Evolutionary conservation across 2,888 invertebrate species (phyloP), one percentile per base, ranked within the genome.

Genomic region (Epinotia brunnichana): DNA sequence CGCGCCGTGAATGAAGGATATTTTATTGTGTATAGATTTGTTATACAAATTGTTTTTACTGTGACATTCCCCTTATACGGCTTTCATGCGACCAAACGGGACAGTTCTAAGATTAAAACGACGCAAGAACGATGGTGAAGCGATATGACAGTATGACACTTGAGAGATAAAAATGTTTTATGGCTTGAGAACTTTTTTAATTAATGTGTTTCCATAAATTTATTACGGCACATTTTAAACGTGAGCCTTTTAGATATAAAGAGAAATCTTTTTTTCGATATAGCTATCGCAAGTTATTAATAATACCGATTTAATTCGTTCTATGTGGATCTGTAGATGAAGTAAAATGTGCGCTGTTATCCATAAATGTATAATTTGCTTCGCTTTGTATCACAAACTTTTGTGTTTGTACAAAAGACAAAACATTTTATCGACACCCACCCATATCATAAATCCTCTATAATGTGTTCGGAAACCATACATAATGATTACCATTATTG

Each of bases 111-210:
- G 54, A 62, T 61, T 48, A 62, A 69, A 62, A 56, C 61, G 62
- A 35, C 44, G 54, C 24, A 39, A 70, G 35, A 59, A 64, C 71
- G 66, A 67, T 67, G 66, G 15, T 60, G 29, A 54, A 19, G 21
- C 19, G 29, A 71, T 60, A 44, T 35, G 60, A 54, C 4, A 44
- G 44, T 44, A 15, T 44, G 44, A 15, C 15, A 15, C 64, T 41
- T 21, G 35, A 24, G 39, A 54, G 41, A 61, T 60, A 51, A 66
- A 60, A 61, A 61, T 44, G 21, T 0, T 41, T 59, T 17, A 68
- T 48, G 17, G 57, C 54, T 44, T 53, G 41, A 66, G 63, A 60
- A 71, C 59, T 60, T 60, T 59, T 67, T 67, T 61, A 71, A 67
- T 71, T 44, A 61, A 54, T 48, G 44, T 44, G 54, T 60, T 67